These are phyloP conservation scores for Garra rufa DNA, from an alignment of 2,113 vertebrate species.

Conservation along the genomic window DNA sequence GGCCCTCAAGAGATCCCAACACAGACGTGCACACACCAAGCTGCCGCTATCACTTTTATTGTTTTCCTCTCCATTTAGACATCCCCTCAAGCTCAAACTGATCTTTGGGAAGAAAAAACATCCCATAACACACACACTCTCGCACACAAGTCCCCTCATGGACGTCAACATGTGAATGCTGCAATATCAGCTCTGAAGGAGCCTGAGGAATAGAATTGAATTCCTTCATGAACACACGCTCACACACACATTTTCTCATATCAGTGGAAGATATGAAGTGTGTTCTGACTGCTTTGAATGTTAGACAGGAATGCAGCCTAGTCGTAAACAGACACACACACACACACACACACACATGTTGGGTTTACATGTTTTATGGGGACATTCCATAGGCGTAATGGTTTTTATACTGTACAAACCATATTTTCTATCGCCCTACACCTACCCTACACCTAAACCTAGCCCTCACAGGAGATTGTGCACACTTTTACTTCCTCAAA, in stretches of 20 bases:
- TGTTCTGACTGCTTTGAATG: neutral
- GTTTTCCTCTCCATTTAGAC: slow-evolving; percentile 17
- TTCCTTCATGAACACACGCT: neutral
- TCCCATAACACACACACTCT: slow-evolving; percentile 3
- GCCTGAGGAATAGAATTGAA: neutral
- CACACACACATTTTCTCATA: neutral
- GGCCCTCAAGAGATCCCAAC: neutral
- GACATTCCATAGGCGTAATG: too few relatives aligned
- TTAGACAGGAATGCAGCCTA: neutral
- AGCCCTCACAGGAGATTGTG: too few relatives aligned
- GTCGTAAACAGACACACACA: neutral
- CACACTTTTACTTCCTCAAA: too few relatives aligned
- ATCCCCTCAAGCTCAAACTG: slow-evolving; percentile 16
- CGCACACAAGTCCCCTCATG: neutral
- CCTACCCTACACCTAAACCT: too few relatives aligned
- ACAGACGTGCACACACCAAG: neutral
- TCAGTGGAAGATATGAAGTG: neutral
- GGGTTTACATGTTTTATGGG: too few relatives aligned
- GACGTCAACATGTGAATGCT: neutral
- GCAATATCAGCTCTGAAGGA: slow-evolving; percentile 30
- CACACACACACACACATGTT: too few relatives aligned
- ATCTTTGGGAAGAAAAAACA: neutral
- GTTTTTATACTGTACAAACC: too few relatives aligned
- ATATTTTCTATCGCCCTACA: too few relatives aligned
- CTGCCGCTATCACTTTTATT: neutral